phyloP scores from a whole-genome alignment of 2,113 vertebrate genomes.

The Catharus fuscescens region DNA sequence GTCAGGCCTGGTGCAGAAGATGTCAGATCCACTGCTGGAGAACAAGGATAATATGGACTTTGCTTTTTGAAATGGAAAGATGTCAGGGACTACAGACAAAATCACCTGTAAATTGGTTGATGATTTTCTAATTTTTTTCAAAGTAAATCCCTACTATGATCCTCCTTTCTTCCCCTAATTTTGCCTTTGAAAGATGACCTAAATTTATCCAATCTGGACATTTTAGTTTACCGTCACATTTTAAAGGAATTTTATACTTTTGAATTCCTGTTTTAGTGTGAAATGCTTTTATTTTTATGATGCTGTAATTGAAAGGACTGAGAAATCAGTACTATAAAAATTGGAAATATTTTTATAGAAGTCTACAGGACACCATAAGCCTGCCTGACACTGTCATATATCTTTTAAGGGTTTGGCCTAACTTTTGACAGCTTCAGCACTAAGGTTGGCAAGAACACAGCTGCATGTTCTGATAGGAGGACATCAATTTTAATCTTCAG shows the following conservation, averaged over 20 bases:
- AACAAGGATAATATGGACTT: slow-evolving; percentile 56
- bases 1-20: slow-evolving; percentile 34
- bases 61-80: slow-evolving; percentile 51
- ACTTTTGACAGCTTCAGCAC: neutral
- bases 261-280: neutral
- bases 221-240: neutral
- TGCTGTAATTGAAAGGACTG: neutral
- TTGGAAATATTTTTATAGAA: neutral
- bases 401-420: neutral
- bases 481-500: neutral
- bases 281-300: neutral
- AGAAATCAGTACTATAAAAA: neutral
- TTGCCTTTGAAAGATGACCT: neutral
- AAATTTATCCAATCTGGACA: neutral
- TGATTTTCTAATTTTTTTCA: neutral
- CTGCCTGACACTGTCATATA: neutral
- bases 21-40: slow-evolving; percentile 60
- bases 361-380: neutral
- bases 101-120: slow-evolving; percentile 21
- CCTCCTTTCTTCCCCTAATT: neutral
- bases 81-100: slow-evolving; percentile 18
- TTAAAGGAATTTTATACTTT: neutral
- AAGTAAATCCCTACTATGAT: neutral
- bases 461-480: neutral
- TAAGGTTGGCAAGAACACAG: neutral